These are phyloP conservation scores for Eleginops maclovinus DNA, from an alignment of 2,113 vertebrate genomes.

Conservation along the genomic window DNA sequence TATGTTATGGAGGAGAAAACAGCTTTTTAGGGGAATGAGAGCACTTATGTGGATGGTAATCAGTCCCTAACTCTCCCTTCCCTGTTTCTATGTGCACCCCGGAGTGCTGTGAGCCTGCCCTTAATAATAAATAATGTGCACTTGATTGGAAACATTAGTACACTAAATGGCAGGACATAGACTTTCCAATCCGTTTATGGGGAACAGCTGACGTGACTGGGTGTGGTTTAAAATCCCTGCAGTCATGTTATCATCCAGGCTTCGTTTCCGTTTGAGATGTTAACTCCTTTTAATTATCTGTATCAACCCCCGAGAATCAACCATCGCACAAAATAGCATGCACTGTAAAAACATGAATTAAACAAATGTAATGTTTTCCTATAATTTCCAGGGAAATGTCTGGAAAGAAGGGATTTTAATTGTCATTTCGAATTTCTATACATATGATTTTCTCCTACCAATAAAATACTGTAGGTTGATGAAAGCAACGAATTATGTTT, in stretches of 20 bases:
- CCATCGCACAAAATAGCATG: background rate
- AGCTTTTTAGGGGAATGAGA: background rate
- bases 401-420: too few species aligned
- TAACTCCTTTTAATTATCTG: background rate
- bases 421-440: too few species aligned
- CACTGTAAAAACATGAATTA: background rate
- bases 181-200: background rate
- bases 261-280: conserved; percentile 1
- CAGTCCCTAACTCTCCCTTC: background rate
- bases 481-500: too few species aligned
- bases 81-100: background rate
- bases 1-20: background rate
- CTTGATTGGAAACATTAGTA: background rate
- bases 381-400: too few species aligned
- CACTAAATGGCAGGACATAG: background rate
- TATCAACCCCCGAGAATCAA: too few species aligned
- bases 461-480: too few species aligned
- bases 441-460: too few species aligned
- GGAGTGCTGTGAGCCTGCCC: background rate
- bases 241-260: background rate
- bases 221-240: conserved; percentile 10
- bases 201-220: background rate
- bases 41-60: background rate
- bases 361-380: background rate
- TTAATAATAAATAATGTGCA: conserved; percentile 1